Evolutionary conservation across 2,888 invertebrate genomes (phyloP), one percentile per base, ranked within the genome.

Genomic region (Brachyptera putata): DNA sequence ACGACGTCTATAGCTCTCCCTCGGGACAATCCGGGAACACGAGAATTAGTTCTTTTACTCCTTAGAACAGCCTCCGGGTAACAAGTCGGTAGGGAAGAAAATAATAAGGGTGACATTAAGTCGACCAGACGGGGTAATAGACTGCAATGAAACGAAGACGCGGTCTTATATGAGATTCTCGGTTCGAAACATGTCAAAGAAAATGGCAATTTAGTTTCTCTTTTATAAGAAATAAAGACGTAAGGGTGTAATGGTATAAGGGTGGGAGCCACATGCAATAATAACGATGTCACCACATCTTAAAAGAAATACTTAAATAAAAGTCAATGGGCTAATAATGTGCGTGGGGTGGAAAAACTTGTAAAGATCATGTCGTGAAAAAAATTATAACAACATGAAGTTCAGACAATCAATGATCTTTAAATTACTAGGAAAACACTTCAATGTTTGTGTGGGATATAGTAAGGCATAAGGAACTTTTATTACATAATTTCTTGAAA

Each of bases 51-150:
- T 61, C 58, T 61, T 56, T 58, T 34, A 55, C 14, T 25, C 48
- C 48, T 39, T 46, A 41, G n/a, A n/a, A 55, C 61, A 9, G 56
- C 58, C 58, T n/a, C 21, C 30, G 37, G 39, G 60, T 14, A 48
- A 43, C 25, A 46, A 11, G 5, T 16, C 3, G 21, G 46, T 30
- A 60, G 60, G 60, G 60, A 49, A 56, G 60, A 53, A 60, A 60
- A 60, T 60, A 60, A 60, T 60, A 60, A 60, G 60, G 50, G 18
- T 60, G 49, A 53, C 60, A 58, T 58, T 58, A 58, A 58, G 58
- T 46, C 50, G n/a, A 21, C 18, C 11, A 46, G 46, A 46, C 46
- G 46, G 46, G 46, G 46, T 46, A 46, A 46, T 46, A 46, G 46
- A 46, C 46, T 46, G 46, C 21, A 46, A 21, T 46, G 53, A 46